Evolutionary conservation across 2,888 invertebrate genomes (phyloP).

Genomic region (Litoditis marina): DNA sequence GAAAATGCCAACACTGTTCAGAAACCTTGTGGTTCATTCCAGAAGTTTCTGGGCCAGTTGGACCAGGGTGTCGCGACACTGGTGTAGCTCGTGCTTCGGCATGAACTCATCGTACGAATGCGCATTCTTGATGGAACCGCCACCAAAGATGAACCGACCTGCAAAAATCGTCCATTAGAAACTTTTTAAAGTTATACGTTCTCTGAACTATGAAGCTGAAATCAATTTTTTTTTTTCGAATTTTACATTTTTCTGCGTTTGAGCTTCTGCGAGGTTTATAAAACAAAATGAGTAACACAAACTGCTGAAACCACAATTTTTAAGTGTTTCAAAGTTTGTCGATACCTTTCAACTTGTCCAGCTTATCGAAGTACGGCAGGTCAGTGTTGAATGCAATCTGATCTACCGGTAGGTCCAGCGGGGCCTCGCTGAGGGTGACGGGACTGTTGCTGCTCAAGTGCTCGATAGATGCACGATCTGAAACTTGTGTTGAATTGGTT

Average conservation of each 20-base stretch:
- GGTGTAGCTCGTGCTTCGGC: conserved; percentile 33
- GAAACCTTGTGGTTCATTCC: neutral
- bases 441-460: conserved; percentile 33
- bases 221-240: too few species aligned
- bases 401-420: conserved; percentile 22
- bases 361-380: conserved; percentile 45
- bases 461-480: conserved; percentile 26
- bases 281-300: too few species aligned
- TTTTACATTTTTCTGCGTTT: too few species aligned
- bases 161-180: too few species aligned
- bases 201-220: too few species aligned
- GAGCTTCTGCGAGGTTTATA: too few species aligned
- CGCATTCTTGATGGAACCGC: conserved; percentile 56
- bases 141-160: conserved; percentile 51
- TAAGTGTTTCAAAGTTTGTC: too few species aligned
- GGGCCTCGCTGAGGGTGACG: conserved; percentile 33
- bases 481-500: too few species aligned
- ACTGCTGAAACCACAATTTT: too few species aligned
- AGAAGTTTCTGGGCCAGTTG: conserved; percentile 20
- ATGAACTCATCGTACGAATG: conserved; percentile 55
- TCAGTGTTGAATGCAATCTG: conserved; percentile 56
- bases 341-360: conserved; percentile 45
- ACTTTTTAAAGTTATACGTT: too few species aligned
- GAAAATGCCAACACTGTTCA: neutral
- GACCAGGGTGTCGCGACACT: conserved; percentile 26